Percentiles rank a stretch among this genome's conserved stretches.
phyloP scores from a whole-genome alignment of 2,797 vertebrate species.

The Myotis findleyi region DNA sequence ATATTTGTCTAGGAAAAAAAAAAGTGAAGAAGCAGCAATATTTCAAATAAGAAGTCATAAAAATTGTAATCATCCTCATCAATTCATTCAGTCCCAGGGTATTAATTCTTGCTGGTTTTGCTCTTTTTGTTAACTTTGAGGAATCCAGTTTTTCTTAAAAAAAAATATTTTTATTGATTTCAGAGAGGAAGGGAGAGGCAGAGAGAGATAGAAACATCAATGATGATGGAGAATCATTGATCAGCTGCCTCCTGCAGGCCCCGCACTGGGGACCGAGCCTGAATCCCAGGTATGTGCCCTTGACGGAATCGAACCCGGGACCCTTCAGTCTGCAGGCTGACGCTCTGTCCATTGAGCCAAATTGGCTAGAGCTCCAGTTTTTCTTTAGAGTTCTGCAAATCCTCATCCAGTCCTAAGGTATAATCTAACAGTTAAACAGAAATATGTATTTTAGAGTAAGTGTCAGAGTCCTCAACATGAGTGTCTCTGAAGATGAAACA shows the following conservation, averaged over 20 bases:
- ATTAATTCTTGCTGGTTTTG: neutral
- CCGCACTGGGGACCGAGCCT: no score
- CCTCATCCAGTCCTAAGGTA: neutral
- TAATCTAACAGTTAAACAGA: neutral
- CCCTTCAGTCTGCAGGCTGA: no score
- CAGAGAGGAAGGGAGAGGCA: no score
- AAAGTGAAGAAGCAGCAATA: neutral
- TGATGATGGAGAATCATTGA: no score
- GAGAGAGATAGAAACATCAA: no score
- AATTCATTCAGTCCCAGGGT: neutral
- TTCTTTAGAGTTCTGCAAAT: neutral
- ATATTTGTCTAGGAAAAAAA: neutral
- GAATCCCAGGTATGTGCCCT: no score
- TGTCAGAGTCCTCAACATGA: neutral
- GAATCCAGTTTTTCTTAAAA: neutral
- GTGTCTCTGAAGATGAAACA: neutral
- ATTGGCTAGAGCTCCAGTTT: neutral
- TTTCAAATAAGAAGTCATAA: neutral
- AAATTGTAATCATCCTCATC: neutral
- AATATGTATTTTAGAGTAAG: neutral
- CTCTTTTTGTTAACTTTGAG: neutral
- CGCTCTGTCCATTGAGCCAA: no score
- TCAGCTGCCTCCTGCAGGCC: no score
- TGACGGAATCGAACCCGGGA: no score
- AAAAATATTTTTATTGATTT: no score